A percentile compares a stretch with the other conserved stretches of the same genome.
phyloP scores from a whole-genome alignment of 2,113 vertebrate species.

The Lethenteron reissneri region DNA sequence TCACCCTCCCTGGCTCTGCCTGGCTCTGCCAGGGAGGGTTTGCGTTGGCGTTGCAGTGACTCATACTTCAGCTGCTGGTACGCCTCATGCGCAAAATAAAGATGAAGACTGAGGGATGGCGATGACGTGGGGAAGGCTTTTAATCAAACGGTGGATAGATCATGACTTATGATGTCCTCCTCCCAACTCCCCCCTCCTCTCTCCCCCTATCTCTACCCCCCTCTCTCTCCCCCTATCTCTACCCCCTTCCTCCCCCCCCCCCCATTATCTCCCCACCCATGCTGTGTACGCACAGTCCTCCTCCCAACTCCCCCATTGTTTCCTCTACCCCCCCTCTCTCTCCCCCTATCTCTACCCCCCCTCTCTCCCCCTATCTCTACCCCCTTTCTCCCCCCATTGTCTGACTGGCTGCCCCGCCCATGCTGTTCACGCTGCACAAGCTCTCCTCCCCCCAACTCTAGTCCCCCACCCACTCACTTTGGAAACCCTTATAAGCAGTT shows the following conservation, averaged over 20 bases:
- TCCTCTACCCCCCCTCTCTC: neutral
- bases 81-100: no score
- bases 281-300: neutral
- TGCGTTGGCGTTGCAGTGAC: no score
- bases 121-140: no score
- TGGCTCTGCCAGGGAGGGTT: no score
- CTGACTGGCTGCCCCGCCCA: neutral
- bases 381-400: neutral
- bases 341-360: neutral
- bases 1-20: no score
- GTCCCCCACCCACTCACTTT: neutral
- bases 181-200: constrained; percentile 1
- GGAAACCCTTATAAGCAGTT: no score
- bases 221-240: neutral
- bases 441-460: neutral
- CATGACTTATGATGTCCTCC: no score
- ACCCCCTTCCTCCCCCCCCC: neutral
- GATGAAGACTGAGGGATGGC: no score
- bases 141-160: no score
- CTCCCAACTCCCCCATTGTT: neutral
- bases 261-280: neutral
- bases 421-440: neutral
- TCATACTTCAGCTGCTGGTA: no score
- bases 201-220: neutral
- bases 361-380: neutral